Evolutionary conservation across 2,797 vertebrate genomes (phyloP), one percentile per base, ranked within the genome.

Genomic region (Arctocebus calabarensis): DNA sequence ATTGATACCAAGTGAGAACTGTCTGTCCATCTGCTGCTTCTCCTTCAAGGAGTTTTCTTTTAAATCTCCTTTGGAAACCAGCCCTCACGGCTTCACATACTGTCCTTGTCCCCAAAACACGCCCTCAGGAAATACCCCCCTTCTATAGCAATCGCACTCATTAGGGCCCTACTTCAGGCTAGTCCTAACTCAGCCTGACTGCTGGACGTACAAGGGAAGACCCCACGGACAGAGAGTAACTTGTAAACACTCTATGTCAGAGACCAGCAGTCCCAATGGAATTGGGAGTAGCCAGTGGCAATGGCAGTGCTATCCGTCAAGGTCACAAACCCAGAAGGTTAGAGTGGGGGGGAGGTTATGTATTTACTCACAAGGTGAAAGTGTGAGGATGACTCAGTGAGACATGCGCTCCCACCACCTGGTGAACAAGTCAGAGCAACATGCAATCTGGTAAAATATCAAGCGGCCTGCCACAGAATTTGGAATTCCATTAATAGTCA

Each of bases 371-470:
- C 9, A 34, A 61, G n/a, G 4, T 2, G 70, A 48, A 34, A 45
- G 14, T 12, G 0, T 55, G 45, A 52, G 74, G 70, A 32, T 3
- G 23, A 20, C 20, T 45, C 11, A 0, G 2, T 14, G 16, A 62
- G 27, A 19, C 37, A 10, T 3, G 0, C 6, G 32, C n/a, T 16
- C 3, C 4, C 40, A 2, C 9, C 17, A 7, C 6, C 19, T 81
- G 9, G 77, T 62, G 16, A 87, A 59, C 66, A 77, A 45, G 23
- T 40, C 43, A 3, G 34, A 55, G 62, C 83, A 12, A 88, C 9
- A 81, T 32, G n/a, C 71, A 40, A n/a, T 74, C 45, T 59, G 87
- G 34, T 27, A 64, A 74, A 90, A 37, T 27, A 12, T 12, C 52
- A 79, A 17, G 1, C 10, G 45, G n/a, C 48, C n/a, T 64, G 43